Percentiles rank a stretch among this genome's conserved stretches.
Evolutionary conservation across 1,140 invertebrate genomes (phyloP).

Genomic region (Lasioglossum baleicum): DNA sequence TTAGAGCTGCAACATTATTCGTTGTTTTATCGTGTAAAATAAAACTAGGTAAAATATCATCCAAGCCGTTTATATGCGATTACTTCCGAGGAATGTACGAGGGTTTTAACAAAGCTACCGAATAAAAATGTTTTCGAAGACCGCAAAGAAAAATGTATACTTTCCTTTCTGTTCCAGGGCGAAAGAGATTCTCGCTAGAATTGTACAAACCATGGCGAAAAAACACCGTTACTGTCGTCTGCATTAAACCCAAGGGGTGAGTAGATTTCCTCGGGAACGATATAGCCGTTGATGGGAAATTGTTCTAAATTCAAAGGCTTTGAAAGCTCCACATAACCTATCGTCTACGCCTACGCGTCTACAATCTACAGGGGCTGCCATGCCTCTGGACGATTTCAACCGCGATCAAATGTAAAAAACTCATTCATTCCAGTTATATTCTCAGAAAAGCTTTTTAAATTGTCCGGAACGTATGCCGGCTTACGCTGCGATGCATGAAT

Average conservation of each 20-base stretch:
- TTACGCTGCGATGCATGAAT: not conserved
- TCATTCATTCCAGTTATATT: not conserved
- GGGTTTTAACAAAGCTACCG: no score
- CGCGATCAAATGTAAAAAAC: not conserved
- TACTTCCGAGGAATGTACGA: no score
- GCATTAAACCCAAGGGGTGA: conserved; percentile 8
- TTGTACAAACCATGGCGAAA: not conserved
- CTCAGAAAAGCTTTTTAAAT: not conserved
- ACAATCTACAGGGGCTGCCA: not conserved
- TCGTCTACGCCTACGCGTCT: not conserved
- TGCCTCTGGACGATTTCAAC: no score
- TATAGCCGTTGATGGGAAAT: not conserved
- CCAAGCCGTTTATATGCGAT: no score
- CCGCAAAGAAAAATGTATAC: no score
- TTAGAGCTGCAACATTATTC: no score
- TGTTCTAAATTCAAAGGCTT: not conserved
- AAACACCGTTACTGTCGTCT: conserved; percentile 14
- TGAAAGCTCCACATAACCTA: not conserved
- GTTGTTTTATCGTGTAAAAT: no score
- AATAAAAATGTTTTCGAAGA: no score
- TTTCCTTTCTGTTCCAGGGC: conserved; percentile 9
- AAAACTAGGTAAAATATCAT: no score
- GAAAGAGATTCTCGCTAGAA: not conserved
- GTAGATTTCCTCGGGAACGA: not conserved
- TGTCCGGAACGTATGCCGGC: not conserved